These are phyloP conservation scores for Empidonax traillii DNA, from an alignment of 2,113 vertebrate genomes.

Conservation along the genomic window DNA sequence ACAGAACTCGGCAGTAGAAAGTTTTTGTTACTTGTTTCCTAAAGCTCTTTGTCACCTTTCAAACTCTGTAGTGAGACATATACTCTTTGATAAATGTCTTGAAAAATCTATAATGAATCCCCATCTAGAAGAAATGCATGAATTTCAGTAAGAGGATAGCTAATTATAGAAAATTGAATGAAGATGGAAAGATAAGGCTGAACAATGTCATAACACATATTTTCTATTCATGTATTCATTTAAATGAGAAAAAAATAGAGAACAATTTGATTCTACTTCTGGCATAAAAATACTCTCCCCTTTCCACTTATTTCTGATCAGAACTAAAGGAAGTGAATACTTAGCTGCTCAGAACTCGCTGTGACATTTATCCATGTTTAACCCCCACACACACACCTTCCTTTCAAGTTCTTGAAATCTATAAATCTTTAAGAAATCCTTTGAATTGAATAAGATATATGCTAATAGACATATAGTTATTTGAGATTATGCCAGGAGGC, in stretches of 20 bases:
- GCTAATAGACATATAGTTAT: background rate
- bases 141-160: background rate
- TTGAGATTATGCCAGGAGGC: background rate
- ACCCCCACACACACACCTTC: background rate
- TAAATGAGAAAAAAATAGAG: background rate
- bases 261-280: background rate
- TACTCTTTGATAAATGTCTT: slow-evolving; percentile 6
- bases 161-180: slow-evolving; percentile 18
- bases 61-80: slow-evolving; percentile 5
- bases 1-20: background rate
- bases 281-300: background rate
- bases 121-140: background rate
- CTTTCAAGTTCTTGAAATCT: background rate
- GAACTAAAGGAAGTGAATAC: background rate
- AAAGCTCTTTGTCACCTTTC: slow-evolving; percentile 31
- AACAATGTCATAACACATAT: background rate
- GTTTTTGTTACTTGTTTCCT: slow-evolving; percentile 34
- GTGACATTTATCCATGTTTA: background rate
- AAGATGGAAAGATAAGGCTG: background rate
- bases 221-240: background rate
- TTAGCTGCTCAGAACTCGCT: background rate
- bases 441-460: background rate
- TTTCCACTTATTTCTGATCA: background rate
- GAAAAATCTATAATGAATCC: background rate
- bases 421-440: background rate